Conservation (phyloP, 1,140 invertebrate species). For the Eurosta solidaginis region DNA sequence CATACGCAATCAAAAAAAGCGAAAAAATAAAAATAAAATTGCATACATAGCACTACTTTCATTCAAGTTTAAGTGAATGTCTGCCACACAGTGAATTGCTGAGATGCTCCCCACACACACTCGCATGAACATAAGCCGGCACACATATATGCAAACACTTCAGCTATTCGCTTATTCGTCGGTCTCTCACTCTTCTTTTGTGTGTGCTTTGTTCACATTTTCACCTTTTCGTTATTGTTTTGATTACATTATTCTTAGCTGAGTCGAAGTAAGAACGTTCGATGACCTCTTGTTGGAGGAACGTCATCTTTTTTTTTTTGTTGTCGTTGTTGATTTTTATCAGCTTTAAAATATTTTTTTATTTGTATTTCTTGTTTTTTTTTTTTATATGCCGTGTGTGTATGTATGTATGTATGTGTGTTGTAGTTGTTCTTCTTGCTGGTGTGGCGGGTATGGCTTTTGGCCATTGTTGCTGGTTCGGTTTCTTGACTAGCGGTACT, state of each 20-base stretch:
- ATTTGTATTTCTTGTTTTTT: neutral
- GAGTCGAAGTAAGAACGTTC: slow-evolving; percentile 56
- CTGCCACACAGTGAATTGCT: too few species aligned
- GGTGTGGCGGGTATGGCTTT: neutral
- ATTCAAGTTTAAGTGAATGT: too few species aligned
- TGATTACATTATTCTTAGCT: slow-evolving; percentile 57
- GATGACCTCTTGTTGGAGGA: slow-evolving; percentile 48
- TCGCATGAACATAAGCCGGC: neutral
- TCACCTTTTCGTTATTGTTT: slow-evolving; percentile 55
- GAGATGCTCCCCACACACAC: neutral
- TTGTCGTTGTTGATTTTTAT: neutral
- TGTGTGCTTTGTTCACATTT: slow-evolving; percentile 1
- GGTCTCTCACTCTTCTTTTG: slow-evolving; percentile 30
- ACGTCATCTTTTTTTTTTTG: slow-evolving; percentile 27
- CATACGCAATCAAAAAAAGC: too few species aligned
- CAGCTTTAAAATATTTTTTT: neutral
- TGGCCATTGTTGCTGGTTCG: slow-evolving; percentile 35
- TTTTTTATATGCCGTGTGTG: slow-evolving; percentile 32
- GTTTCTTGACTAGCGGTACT: slow-evolving; percentile 56
- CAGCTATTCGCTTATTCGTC: slow-evolving; percentile 11
- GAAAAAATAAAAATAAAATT: too few species aligned
- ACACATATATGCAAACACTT: neutral
- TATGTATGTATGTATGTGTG: too few species aligned
- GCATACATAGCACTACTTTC: too few species aligned
- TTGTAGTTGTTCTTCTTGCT: slow-evolving; percentile 35